These are phyloP conservation scores for Dinothrombium tinctorium DNA, from an alignment of 1,140 invertebrate genomes.

Conservation along the genomic window DNA sequence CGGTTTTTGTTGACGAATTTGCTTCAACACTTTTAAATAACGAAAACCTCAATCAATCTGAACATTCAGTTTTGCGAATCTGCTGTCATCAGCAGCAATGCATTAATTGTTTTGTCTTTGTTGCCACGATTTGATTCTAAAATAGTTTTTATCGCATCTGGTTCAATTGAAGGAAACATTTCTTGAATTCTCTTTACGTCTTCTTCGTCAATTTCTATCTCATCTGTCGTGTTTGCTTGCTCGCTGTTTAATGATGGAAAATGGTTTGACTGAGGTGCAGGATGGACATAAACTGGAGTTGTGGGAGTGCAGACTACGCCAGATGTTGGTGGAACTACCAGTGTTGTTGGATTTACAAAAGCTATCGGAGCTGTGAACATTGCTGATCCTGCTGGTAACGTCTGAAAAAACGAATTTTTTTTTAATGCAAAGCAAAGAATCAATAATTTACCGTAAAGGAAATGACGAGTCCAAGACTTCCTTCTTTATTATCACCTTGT, in stretches of 20 bases:
- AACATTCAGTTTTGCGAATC: too few species aligned
- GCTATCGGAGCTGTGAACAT: background rate
- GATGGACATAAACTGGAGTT: background rate
- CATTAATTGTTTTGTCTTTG: constrained; percentile 71
- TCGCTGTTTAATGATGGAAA: background rate
- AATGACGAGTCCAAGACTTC: constrained; percentile 37
- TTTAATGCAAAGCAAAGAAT: background rate
- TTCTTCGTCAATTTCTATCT: constrained; percentile 8
- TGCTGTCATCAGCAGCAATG: constrained; percentile 57
- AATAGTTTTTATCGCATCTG: constrained; percentile 69
- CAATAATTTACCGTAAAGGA: constrained; percentile 33
- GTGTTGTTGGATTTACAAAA: background rate
- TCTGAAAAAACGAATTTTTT: background rate
- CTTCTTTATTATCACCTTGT: constrained; percentile 77
- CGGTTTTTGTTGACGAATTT: too few species aligned
- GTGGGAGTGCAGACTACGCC: background rate
- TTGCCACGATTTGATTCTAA: constrained; percentile 66
- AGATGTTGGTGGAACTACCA: background rate
- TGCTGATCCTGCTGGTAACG: background rate
- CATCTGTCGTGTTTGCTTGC: background rate
- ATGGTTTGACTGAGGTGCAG: background rate
- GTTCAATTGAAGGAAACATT: constrained; percentile 88
- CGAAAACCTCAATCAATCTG: too few species aligned
- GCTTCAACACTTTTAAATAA: too few species aligned
- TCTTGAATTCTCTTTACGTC: constrained; percentile 43